Evolutionary conservation across 2,113 vertebrate species (phyloP).

Genomic region (Pseudorasbora parva): DNA sequence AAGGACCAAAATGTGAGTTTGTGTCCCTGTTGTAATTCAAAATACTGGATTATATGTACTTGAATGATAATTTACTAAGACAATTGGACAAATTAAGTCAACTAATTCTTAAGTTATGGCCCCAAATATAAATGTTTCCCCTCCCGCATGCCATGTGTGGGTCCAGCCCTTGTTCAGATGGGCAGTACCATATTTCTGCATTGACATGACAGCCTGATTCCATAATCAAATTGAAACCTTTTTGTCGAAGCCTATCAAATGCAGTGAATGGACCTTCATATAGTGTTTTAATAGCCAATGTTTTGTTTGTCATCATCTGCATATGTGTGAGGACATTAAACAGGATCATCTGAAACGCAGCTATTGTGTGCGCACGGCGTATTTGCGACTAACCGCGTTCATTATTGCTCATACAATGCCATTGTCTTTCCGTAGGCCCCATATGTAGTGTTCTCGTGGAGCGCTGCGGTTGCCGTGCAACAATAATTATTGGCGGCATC

Average conservation of each 20-base stretch:
- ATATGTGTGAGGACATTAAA: constrained; percentile 32
- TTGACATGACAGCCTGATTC: not conserved
- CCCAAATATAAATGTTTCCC: too few relatives aligned
- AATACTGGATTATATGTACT: too few relatives aligned
- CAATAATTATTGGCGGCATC: constrained; percentile 80
- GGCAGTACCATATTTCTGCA: not conserved
- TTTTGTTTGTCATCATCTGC: constrained; percentile 35
- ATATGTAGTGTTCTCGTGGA: constrained; percentile 84
- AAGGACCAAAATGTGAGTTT: too few relatives aligned
- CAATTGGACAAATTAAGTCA: too few relatives aligned
- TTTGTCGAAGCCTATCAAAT: not conserved
- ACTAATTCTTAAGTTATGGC: too few relatives aligned
- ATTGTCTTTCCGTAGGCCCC: constrained; percentile 73
- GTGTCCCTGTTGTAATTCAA: too few relatives aligned
- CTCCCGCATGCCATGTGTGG: too few relatives aligned
- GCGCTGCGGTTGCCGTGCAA: constrained; percentile 77
- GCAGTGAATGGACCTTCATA: not conserved
- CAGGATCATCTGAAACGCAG: constrained; percentile 27
- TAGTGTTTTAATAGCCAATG: not conserved
- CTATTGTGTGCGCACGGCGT: constrained; percentile 39
- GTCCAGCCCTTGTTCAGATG: not conserved
- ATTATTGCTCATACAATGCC: constrained; percentile 46
- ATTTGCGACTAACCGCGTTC: constrained; percentile 2
- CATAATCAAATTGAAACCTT: not conserved
- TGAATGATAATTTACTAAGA: too few relatives aligned